A percentile compares a stretch with the other conserved stretches of the same genome.
Evolutionary conservation across 2,797 vertebrate genomes (phyloP).

Genomic region (Spea hammondii): DNA sequence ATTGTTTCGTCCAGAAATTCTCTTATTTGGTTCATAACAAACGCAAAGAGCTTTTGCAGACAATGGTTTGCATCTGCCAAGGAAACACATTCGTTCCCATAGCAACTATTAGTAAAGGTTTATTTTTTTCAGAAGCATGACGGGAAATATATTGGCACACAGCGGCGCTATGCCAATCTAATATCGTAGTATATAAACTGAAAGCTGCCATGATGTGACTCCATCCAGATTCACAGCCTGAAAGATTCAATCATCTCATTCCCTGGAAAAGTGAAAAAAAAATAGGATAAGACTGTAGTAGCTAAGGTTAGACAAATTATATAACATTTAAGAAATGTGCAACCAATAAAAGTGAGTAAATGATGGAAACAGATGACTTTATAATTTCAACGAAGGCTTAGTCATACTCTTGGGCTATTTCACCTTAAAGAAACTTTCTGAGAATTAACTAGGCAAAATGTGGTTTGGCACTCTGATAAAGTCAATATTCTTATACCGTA

Average conservation of each 20-base stretch:
- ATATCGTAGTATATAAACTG: constrained; percentile 48
- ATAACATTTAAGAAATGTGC: constrained; percentile 52
- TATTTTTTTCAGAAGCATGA: constrained; percentile 55
- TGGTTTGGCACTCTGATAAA: constrained; percentile 55
- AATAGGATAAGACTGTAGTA: constrained; percentile 9
- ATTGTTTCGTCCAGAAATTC: constrained; percentile 21
- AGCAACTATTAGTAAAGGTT: constrained; percentile 56
- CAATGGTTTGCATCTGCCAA: constrained; percentile 54
- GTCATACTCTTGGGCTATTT: constrained; percentile 54
- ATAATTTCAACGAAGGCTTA: constrained; percentile 59
- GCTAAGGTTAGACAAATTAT: constrained; percentile 27
- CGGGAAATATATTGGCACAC: constrained; percentile 53
- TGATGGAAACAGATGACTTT: constrained; percentile 57
- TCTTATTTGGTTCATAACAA: constrained; percentile 37
- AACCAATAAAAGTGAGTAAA: constrained; percentile 52
- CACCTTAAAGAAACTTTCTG: constrained; percentile 54
- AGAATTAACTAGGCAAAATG: constrained; percentile 49
- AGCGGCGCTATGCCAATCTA: constrained; percentile 51
- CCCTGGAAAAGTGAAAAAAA: constrained; percentile 30
- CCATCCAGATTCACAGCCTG: constrained; percentile 43
- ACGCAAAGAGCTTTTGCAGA: constrained; percentile 55
- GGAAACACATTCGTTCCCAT: constrained; percentile 51
- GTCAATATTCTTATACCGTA: constrained; percentile 37
- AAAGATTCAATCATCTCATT: constrained; percentile 42
- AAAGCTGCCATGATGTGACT: constrained; percentile 39